These are phyloP conservation scores for Crocidura indochinensis DNA, from an alignment of 2,797 vertebrate genomes.

Conservation along the genomic window DNA sequence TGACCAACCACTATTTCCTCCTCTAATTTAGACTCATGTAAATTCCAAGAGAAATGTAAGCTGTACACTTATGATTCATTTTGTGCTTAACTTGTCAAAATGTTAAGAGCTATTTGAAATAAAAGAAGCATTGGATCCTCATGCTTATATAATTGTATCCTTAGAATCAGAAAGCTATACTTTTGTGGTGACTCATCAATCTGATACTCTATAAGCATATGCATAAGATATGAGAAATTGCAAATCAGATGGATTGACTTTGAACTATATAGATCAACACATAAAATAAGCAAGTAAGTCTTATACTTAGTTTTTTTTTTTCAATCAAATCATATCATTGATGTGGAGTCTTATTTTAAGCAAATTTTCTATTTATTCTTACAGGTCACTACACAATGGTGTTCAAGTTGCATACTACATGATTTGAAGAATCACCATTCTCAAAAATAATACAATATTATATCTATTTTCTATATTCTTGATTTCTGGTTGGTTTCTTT, in stretches of 20 bases:
- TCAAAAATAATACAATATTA: neutral
- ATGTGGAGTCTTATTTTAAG: slow-evolving; percentile 27
- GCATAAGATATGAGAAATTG: slow-evolving; percentile 7
- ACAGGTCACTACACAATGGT: neutral
- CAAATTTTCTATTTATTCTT: slow-evolving; percentile 17
- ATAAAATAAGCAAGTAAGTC: neutral
- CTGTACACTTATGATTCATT: slow-evolving; percentile 78
- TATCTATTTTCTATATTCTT: neutral
- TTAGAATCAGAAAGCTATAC: slow-evolving; percentile 58
- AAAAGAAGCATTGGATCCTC: slow-evolving; percentile 68
- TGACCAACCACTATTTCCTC: slow-evolving; percentile 63
- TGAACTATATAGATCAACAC: slow-evolving; percentile 7
- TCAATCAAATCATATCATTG: slow-evolving; percentile 26
- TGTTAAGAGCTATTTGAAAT: slow-evolving; percentile 80
- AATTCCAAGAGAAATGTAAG: slow-evolving; percentile 80
- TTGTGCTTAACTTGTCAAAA: slow-evolving; percentile 82
- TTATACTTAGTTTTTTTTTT: slow-evolving; percentile 36
- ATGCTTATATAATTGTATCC: slow-evolving; percentile 70
- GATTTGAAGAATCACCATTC: slow-evolving; percentile 27
- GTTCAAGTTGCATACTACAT: neutral
- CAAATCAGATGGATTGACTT: neutral
- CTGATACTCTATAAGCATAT: neutral
- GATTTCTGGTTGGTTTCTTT: neutral
- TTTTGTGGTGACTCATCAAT: slow-evolving; percentile 57
- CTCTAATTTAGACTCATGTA: slow-evolving; percentile 71